Conservation (phyloP, 2,113 vertebrate species). For the Caranx ignobilis region DNA sequence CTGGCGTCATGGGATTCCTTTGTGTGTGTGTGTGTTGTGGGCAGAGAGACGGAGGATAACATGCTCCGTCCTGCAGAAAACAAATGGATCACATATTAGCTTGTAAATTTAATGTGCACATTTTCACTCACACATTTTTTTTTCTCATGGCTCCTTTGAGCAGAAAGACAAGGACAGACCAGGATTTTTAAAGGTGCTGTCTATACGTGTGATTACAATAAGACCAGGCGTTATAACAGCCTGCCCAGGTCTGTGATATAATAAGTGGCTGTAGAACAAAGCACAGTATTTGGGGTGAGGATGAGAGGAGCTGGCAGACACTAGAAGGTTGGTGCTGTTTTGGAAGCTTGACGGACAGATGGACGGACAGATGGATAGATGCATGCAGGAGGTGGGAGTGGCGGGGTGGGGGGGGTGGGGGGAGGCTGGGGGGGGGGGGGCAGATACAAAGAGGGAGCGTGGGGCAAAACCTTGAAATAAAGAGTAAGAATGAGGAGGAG, state of each 20-base stretch:
- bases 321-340: conserved; percentile 64
- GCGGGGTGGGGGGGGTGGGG: conserved; percentile 32
- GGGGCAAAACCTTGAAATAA: conserved; percentile 55
- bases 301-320: conserved; percentile 55
- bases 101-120: conserved; percentile 1
- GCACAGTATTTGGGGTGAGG: conserved; percentile 56
- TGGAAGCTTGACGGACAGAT: conserved; percentile 65
- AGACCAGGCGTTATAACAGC: conserved; percentile 7
- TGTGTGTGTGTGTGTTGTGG: conserved; percentile 51
- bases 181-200: conserved; percentile 18
- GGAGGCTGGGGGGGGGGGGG: conserved; percentile 17
- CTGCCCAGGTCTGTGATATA: background rate
- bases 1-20: conserved; percentile 49
- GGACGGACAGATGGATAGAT: conserved; percentile 68
- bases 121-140: background rate
- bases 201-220: conserved; percentile 16
- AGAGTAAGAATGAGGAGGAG: conserved; percentile 39
- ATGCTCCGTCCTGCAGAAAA: conserved; percentile 38
- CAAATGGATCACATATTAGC: background rate
- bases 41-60: conserved; percentile 7
- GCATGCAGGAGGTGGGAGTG: conserved; percentile 67
- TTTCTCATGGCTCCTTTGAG: background rate
- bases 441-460: conserved; percentile 9
- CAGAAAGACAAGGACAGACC: background rate
- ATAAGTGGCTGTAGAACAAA: conserved; percentile 39